A percentile compares a stretch with the other conserved stretches of the same genome.
Evolutionary conservation across 2,797 vertebrate species (phyloP).

Genomic region (Pseudotriccus pelzelni): DNA sequence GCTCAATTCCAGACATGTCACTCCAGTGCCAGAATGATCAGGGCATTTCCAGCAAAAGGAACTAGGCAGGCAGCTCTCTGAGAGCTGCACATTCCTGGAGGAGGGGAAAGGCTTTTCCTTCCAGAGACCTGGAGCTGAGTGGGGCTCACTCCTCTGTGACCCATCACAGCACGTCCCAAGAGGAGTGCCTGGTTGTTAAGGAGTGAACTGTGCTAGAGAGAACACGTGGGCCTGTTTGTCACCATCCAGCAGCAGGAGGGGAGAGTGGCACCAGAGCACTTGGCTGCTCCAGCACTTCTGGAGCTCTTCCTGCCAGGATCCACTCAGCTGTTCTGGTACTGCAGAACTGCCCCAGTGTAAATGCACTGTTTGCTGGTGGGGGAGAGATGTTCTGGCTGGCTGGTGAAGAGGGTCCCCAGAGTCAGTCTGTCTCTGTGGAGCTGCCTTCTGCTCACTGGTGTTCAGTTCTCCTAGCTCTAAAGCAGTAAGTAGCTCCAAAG

Average conservation of each 20-base stretch:
- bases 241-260: not conserved
- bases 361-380: not conserved
- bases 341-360: not conserved
- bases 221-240: rapidly evolving
- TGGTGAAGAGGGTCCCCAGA: not conserved
- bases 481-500: not conserved
- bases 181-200: not conserved
- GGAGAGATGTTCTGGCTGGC: not conserved
- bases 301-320: not conserved
- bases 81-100: not conserved
- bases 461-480: not conserved
- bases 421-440: not conserved
- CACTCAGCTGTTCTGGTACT: not conserved
- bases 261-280: not conserved
- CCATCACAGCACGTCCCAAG: not conserved
- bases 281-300: not conserved
- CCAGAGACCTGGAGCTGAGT: not conserved
- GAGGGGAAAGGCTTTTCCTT: not conserved
- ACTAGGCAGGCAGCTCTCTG: not conserved
- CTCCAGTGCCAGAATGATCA: not conserved
- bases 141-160: not conserved
- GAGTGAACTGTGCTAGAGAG: not conserved
- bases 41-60: not conserved
- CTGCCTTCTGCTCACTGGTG: not conserved
- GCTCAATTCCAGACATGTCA: not conserved